Base-by-base conservation (phyloP, 2,113 vertebrate genomes). In the Myiopsitta monachus region DNA sequence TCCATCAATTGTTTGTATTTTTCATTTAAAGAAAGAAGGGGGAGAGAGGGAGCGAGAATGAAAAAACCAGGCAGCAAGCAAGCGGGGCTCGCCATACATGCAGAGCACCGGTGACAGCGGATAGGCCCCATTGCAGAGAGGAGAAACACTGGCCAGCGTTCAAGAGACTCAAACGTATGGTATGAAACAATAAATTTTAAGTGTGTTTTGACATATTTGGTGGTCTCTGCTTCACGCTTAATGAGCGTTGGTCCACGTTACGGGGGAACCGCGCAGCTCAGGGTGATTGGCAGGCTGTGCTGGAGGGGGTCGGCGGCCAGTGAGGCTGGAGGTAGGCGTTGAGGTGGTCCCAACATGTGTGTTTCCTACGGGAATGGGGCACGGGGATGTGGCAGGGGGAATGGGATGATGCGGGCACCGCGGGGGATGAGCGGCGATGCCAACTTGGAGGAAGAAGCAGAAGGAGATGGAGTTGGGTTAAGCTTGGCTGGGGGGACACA, bases 201-300 rank as follows among this genome's bases (percentile, higher is more conserved):
- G 94, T 92, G 95, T 96, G 96, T 93, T 93, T 96, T 97, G 95
- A 95, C 95, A 96, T 93, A 90, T 97, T 95, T 97, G 96, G 96
- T 97, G 94, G 95, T 96, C 93, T 91, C 91, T 92, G 95, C 95
- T 87, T 97, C 88, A 55, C 84, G 51, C 90, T 88, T 97, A 88
- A 90, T 87, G 93, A 97, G 96, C 36, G 33, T 66, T 72, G 88
- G 96, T 95, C 96, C 95, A 94, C 14, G 62, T 91, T 95, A 92
- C 9, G 14, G 94, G 93, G 94, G 88, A 94, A 92, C 91, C n/a
- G 28, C 78, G 19, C 57, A 57, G 93, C 94, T 92, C 70, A 27
- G 61, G 51, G 85, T 84, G 73, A 66, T 83, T 96, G 95, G 95
- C 95, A 55, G 78, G 88, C 68, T 33, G 41, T 14, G 57, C 83